These are phyloP conservation scores for Meles meles DNA, from an alignment of 2,113 vertebrate species.

Conservation along the genomic window DNA sequence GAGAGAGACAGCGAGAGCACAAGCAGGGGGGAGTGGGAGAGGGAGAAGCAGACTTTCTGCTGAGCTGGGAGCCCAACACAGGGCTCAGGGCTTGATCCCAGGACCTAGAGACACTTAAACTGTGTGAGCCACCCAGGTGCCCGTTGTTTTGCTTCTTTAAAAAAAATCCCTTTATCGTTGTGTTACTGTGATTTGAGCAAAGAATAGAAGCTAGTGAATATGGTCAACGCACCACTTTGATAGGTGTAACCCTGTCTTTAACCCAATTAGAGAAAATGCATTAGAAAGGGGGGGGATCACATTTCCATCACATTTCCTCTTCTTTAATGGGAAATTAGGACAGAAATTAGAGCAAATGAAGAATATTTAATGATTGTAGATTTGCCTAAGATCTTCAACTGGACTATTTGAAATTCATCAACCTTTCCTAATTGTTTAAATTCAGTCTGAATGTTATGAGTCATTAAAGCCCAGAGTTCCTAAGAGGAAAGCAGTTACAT, in stretches of 20 bases:
- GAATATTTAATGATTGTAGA: not conserved
- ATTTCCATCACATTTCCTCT: not conserved
- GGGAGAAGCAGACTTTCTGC: not conserved
- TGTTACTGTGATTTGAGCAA: not conserved
- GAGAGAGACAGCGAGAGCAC: not conserved
- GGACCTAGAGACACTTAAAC: not conserved
- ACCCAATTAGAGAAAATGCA: not conserved
- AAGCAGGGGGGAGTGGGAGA: not conserved
- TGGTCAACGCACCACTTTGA: not conserved
- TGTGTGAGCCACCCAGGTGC: not conserved
- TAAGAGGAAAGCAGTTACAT: conserved; percentile 10
- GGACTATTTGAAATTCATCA: not conserved
- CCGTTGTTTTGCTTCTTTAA: not conserved
- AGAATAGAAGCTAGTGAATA: not conserved
- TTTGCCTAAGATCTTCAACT: not conserved
- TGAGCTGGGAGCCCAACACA: not conserved
- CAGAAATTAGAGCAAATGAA: not conserved
- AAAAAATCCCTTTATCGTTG: not conserved
- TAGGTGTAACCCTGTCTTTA: not conserved
- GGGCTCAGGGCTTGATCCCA: too few relatives aligned
- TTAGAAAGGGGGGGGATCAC: not conserved
- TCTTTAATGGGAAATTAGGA: not conserved
- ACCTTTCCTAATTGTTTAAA: not conserved
- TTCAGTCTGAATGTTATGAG: not conserved
- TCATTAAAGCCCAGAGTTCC: conserved; percentile 4